Evolutionary conservation across 2,797 vertebrate genomes (phyloP), one percentile per base, ranked within the genome.

Genomic region (Nyctibius grandis): DNA sequence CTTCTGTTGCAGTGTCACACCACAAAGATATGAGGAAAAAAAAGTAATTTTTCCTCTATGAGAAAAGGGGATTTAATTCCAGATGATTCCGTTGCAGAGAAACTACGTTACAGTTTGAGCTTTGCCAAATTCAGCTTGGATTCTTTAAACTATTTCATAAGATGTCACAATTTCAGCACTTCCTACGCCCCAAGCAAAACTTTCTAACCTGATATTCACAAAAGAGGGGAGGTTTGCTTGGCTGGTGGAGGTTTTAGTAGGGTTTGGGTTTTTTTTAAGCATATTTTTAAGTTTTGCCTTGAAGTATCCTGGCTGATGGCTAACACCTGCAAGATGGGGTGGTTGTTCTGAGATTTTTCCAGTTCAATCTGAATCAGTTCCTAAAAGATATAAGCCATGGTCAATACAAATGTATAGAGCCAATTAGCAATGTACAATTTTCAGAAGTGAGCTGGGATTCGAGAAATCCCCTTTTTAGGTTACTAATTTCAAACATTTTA

Each of bases 81-180:
- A 83, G 17, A 54, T 48, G 54, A 74, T 57, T 64, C 15, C 2
- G 17, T 26, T 92, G 61, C 68, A 77, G 53, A 83, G 51, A 68
- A 91, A 48, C 74, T 48, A 56, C 0, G 0, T 33, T 82, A 76
- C 21, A 75, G 48, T 54, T 61, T 48, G 56, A 94, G 16, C 53
- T 78, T 83, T 85, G 47, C 81, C 81, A 74, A 92, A 44, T 59
- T 91, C 69, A 83, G 76, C 53, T 69, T 51, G 64, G 57, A 75
- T 69, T 73, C 65, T 76, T 91, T 81, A 33, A 80, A 73, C 45
- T 80, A 45, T 87, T 93, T 61, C 61, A 77, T 38, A 77, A 93
- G 88, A 91, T 57, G 53, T 50, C 84, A 93, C 64, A 75, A 74
- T 89, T 96, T 92, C 95, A 89, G 86, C 68, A 75, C 81, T 95